Conservation (phyloP, 1,140 invertebrate genomes). For the Aphidius ervi region DNA sequence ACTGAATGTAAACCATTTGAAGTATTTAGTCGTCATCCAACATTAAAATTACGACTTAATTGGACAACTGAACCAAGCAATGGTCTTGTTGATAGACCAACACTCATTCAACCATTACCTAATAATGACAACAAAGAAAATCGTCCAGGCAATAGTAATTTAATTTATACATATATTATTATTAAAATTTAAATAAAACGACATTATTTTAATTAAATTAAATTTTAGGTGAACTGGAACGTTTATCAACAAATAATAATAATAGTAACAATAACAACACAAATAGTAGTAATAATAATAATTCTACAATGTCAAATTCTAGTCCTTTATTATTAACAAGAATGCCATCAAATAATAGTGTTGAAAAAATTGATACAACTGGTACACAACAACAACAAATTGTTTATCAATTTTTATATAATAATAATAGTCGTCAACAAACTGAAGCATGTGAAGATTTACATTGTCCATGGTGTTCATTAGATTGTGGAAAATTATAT, state of each 20-base stretch:
- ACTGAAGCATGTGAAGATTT: constrained; percentile 90
- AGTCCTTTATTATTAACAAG: constrained; percentile 44
- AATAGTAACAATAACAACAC: constrained; percentile 22
- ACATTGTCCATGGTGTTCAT: constrained; percentile 90
- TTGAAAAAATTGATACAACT: constrained; percentile 43
- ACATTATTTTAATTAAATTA: constrained; percentile 12
- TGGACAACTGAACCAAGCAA: constrained; percentile 75
- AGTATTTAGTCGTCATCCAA: constrained; percentile 70
- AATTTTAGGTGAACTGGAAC: constrained; percentile 42
- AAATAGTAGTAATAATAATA: constrained; percentile 44
- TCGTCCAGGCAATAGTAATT: constrained; percentile 52
- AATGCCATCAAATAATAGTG: constrained; percentile 29
- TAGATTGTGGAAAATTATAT: constrained; percentile 84
- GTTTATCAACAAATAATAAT: constrained; percentile 41
- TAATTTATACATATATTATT: neutral
- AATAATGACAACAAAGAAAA: constrained; percentile 60
- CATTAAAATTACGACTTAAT: constrained; percentile 76
- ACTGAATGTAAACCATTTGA: constrained; percentile 64
- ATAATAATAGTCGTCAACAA: constrained; percentile 90
- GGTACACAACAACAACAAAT: constrained; percentile 60
- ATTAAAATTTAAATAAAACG: neutral
- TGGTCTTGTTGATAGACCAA: constrained; percentile 64
- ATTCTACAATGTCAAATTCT: constrained; percentile 41
- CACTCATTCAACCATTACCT: constrained; percentile 51
- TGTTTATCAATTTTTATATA: constrained; percentile 94